A percentile compares a stretch with the other conserved stretches of the same genome.
Evolutionary conservation across 1,140 invertebrate genomes (phyloP).

Genomic region (Semibalanus balanoides): DNA sequence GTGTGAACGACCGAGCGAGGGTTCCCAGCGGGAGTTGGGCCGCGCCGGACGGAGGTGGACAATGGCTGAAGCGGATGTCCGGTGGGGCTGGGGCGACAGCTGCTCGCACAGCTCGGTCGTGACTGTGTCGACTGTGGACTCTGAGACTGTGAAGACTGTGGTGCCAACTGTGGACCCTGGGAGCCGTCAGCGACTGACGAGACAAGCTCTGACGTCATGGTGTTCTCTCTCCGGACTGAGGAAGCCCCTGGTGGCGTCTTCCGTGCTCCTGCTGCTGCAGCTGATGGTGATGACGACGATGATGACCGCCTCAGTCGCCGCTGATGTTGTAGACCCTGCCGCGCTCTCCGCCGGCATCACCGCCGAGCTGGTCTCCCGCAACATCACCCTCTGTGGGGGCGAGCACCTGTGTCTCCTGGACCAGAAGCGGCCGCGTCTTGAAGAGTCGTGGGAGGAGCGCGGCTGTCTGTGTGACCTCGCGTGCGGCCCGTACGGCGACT

Average conservation of each 20-base stretch:
- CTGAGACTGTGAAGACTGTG: background rate
- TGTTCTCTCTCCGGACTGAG: too few species aligned
- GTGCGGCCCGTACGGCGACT: constrained; percentile 37
- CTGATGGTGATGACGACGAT: background rate
- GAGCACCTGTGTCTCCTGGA: background rate
- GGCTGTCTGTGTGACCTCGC: constrained; percentile 37
- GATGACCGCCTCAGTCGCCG: too few species aligned
- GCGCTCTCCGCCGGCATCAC: background rate
- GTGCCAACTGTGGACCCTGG: too few species aligned
- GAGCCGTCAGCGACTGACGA: too few species aligned
- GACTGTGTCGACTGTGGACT: background rate
- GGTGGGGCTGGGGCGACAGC: background rate
- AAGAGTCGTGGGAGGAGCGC: constrained; percentile 26
- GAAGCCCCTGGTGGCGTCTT: background rate
- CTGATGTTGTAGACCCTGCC: background rate
- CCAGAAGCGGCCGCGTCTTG: background rate
- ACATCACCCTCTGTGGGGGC: background rate
- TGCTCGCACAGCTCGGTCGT: too few species aligned
- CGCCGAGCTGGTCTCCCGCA: background rate
- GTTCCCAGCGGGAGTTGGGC: background rate
- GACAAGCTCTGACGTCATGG: too few species aligned
- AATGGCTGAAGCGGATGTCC: background rate
- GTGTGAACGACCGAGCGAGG: background rate
- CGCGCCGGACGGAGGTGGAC: background rate
- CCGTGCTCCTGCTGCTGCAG: background rate